Evolutionary conservation across 2,888 invertebrate species (phyloP).

Genomic region (Epistrophella euchroma): DNA sequence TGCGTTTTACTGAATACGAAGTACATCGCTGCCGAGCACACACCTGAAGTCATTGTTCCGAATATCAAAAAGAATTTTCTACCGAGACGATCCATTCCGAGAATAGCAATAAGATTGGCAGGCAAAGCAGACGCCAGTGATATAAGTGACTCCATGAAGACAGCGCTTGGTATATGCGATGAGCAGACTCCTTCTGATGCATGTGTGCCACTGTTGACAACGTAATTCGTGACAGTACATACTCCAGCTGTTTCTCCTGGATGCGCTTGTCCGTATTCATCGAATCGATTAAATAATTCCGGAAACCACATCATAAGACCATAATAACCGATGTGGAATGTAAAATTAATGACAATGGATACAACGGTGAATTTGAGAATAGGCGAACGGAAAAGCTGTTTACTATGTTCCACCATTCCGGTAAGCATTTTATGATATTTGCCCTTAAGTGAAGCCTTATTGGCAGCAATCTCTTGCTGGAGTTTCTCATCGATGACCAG

Average conservation of each 20-base stretch:
- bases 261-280: conserved; percentile 89
- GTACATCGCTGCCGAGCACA: conserved; percentile 93
- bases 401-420: conserved; percentile 92
- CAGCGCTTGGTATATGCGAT: conserved; percentile 90
- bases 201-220: conserved; percentile 88
- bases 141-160: conserved; percentile 94
- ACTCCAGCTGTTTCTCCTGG: conserved; percentile 88
- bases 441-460: conserved; percentile 86
- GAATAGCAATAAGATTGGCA: conserved; percentile 91
- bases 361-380: conserved; percentile 93
- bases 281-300: conserved; percentile 95
- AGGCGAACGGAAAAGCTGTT: conserved; percentile 91
- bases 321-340: conserved; percentile 97
- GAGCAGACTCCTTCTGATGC: conserved; percentile 86
- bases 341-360: conserved; percentile 95
- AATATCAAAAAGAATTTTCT: conserved; percentile 90
- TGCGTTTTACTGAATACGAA: conserved; percentile 93
- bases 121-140: conserved; percentile 94
- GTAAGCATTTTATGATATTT: conserved; percentile 90
- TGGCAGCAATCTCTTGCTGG: conserved; percentile 81
- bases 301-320: conserved; percentile 99
- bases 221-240: conserved; percentile 91
- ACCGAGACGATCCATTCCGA: conserved; percentile 93
- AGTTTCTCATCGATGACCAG: conserved; percentile 86
- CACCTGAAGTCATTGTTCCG: conserved; percentile 92